Percentiles rank a stretch among this genome's conserved stretches.
Evolutionary conservation across 2,888 invertebrate genomes (phyloP).

Genomic region (Lamellibrachia columna): DNA sequence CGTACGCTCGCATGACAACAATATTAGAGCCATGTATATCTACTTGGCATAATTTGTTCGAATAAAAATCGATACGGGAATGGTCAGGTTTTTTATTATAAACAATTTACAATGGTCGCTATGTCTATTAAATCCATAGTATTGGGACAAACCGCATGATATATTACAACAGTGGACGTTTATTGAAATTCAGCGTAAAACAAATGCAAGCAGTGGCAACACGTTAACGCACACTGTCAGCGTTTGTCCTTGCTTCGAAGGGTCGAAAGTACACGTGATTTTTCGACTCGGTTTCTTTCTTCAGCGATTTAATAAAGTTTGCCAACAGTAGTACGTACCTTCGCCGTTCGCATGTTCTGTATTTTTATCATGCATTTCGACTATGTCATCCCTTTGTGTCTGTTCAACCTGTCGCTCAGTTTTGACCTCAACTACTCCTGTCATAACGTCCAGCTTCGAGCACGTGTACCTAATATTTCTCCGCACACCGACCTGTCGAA

Average conservation of each 20-base stretch:
- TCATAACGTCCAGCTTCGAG: not conserved
- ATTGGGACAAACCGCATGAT: not conserved
- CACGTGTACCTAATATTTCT: slow-evolving; percentile 16
- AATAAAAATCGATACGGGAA: not conserved
- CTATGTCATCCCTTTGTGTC: not conserved
- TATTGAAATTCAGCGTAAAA: not conserved
- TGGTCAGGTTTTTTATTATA: not conserved
- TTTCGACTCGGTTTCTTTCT: not conserved
- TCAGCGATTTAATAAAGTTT: not conserved
- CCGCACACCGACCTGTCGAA: slow-evolving; percentile 1
- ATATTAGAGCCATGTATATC: not conserved
- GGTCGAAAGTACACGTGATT: slow-evolving; percentile 16
- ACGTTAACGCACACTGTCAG: not conserved
- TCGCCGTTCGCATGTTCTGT: slow-evolving; percentile 2
- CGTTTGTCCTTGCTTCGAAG: not conserved
- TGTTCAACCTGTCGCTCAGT: slow-evolving; percentile 16
- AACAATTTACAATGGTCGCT: not conserved
- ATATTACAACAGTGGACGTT: not conserved
- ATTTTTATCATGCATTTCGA: not conserved
- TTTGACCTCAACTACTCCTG: slow-evolving; percentile 12
- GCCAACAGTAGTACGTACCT: not conserved
- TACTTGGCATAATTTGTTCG: not conserved
- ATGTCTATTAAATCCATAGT: not conserved
- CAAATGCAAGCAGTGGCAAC: not conserved
- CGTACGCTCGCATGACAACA: not conserved